Evolutionary conservation across 2,888 invertebrate genomes (phyloP).

Genomic region (Macroteleia sp.): DNA sequence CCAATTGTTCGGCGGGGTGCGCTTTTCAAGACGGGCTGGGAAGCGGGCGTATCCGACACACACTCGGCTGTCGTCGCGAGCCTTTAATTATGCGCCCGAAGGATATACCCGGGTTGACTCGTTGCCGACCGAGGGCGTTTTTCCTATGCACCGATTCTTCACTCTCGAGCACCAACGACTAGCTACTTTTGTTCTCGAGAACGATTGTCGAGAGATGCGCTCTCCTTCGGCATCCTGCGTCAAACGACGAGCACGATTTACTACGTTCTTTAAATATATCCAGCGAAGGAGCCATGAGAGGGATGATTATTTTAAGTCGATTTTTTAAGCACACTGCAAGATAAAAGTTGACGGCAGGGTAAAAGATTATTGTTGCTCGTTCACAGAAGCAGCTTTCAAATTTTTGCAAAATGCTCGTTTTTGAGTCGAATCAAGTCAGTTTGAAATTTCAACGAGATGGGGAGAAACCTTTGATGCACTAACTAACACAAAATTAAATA

Average conservation of each 20-base stretch:
- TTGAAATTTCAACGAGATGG: too few relatives aligned
- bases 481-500: too few relatives aligned
- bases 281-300: neutral
- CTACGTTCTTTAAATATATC: slow-evolving; percentile 31
- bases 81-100: slow-evolving; percentile 54
- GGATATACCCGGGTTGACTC: slow-evolving; percentile 26
- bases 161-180: slow-evolving; percentile 26
- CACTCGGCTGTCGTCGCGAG: slow-evolving; percentile 16
- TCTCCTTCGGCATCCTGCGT: slow-evolving; percentile 19
- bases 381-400: slow-evolving; percentile 1
- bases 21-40: slow-evolving; percentile 55
- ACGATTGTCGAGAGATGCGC: slow-evolving; percentile 40
- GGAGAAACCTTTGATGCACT: too few relatives aligned
- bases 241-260: slow-evolving; percentile 39
- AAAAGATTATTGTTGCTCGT: neutral
- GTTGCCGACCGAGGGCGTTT: slow-evolving; percentile 18
- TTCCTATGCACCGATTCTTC: slow-evolving; percentile 33
- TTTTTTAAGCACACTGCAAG: slow-evolving; percentile 29
- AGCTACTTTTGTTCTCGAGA: slow-evolving; percentile 59
- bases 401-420: slow-evolving; percentile 13
- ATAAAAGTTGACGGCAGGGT: slow-evolving; percentile 12
- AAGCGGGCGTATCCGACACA: slow-evolving; percentile 43
- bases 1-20: slow-evolving; percentile 52
- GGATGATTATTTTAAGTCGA: slow-evolving; percentile 34
- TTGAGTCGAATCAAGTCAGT: too few relatives aligned